phyloP scores from a whole-genome alignment of 2,113 vertebrate species.

The Dryoscopus gambensis region DNA sequence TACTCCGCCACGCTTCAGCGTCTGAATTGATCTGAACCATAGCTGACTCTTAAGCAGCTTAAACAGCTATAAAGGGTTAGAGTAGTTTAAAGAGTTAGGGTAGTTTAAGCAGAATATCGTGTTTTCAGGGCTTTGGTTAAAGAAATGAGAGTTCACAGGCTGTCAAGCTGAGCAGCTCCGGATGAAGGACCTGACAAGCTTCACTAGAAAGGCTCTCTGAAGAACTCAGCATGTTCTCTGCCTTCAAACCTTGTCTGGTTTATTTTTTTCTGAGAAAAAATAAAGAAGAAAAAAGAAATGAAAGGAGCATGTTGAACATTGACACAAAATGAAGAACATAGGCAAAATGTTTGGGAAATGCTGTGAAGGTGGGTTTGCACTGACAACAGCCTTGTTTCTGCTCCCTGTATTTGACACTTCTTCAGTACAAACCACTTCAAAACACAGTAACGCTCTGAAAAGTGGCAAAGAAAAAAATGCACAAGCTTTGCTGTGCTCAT shows the following conservation, averaged over 20 bases:
- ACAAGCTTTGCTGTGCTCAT: not conserved
- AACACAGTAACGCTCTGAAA: not conserved
- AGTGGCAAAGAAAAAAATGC: not conserved
- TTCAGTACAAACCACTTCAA: not conserved
- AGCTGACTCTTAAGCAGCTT: slow-evolving; percentile 28
- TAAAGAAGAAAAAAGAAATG: not conserved
- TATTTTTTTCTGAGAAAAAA: not conserved
- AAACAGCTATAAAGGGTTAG: not conserved
- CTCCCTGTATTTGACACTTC: not conserved
- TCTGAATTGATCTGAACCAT: not conserved
- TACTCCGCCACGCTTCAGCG: accelerated
- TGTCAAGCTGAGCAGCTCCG: not conserved
- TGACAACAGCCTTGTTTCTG: not conserved
- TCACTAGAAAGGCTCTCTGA: not conserved
- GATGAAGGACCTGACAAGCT: not conserved
- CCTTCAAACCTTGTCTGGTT: not conserved
- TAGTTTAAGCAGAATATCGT: slow-evolving; percentile 1
- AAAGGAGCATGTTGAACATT: not conserved
- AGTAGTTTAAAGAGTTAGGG: slow-evolving; percentile 8
- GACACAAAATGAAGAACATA: not conserved
- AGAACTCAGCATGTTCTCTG: not conserved
- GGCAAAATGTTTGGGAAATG: not conserved
- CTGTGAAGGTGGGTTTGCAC: not conserved
- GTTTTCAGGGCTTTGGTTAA: not conserved
- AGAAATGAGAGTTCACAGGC: not conserved